Percentiles rank a stretch among this genome's conserved stretches.
Evolutionary conservation across 2,797 vertebrate species (phyloP).

Genomic region (Miichthys miiuy): DNA sequence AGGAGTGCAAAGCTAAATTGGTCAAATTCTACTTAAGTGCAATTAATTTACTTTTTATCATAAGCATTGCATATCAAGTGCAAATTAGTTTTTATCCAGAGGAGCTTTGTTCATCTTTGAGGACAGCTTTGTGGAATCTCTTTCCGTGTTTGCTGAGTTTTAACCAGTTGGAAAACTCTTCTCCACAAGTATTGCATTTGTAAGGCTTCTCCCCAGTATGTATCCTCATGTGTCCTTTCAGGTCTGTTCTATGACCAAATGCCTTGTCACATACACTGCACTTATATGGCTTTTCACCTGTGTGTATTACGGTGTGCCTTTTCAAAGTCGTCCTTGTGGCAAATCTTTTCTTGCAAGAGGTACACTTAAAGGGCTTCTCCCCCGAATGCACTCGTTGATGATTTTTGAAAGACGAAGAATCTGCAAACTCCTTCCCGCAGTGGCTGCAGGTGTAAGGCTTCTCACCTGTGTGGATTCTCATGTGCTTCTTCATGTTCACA

Average conservation of each 20-base stretch:
- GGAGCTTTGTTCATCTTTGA: conserved; percentile 4
- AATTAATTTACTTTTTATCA: neutral
- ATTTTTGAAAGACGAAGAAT: conserved; percentile 59
- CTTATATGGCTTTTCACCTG: conserved; percentile 65
- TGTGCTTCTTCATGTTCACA: conserved; percentile 66
- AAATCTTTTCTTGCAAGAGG: conserved; percentile 56
- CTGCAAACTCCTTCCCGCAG: conserved; percentile 64
- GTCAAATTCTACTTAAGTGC: neutral
- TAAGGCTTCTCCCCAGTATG: conserved; percentile 71
- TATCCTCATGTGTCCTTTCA: conserved; percentile 57
- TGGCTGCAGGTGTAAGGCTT: conserved; percentile 63
- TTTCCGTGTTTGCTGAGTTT: conserved; percentile 60
- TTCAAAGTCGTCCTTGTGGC: conserved; percentile 54
- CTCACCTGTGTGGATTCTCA: conserved; percentile 63
- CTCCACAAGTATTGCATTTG: conserved; percentile 54
- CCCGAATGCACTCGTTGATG: conserved; percentile 69
- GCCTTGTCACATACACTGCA: conserved; percentile 58
- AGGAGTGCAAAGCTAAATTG: neutral
- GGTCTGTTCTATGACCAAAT: conserved; percentile 51
- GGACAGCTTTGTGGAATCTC: conserved; percentile 10
- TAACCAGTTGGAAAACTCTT: conserved; percentile 59
- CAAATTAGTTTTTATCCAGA: neutral
- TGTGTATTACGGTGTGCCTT: conserved; percentile 65
- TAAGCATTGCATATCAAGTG: neutral
- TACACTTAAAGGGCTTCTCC: conserved; percentile 69